phyloP scores from a whole-genome alignment of 2,797 vertebrate species.

The Chelon labrosus region DNA sequence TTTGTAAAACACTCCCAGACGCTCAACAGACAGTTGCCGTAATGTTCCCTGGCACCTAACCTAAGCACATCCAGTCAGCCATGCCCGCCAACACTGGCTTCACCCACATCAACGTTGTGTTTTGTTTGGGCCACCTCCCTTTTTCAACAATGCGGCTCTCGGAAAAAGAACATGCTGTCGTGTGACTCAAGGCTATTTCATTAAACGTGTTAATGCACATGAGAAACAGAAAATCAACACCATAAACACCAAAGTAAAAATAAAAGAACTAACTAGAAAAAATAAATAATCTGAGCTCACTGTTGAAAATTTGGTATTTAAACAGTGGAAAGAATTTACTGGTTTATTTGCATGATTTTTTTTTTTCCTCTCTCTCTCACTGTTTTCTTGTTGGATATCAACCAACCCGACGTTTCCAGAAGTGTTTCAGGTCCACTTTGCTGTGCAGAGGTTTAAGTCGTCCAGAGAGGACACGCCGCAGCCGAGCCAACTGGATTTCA shows the following conservation, averaged over 20 bases:
- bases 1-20: constrained; percentile 12
- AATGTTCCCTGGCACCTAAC: constrained; percentile 19
- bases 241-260: not conserved
- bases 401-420: not conserved
- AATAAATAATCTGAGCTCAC: not conserved
- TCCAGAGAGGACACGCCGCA: not conserved
- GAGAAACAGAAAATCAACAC: not conserved
- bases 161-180: constrained; percentile 19
- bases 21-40: not conserved
- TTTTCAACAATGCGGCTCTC: constrained; percentile 53
- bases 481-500: not conserved
- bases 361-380: too few species aligned
- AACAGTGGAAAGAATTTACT: too few species aligned
- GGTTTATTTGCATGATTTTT: too few species aligned
- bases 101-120: constrained; percentile 1
- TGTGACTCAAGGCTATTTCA: constrained; percentile 23
- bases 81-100: constrained; percentile 24
- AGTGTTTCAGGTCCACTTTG: constrained; percentile 1
- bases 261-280: not conserved
- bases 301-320: not conserved
- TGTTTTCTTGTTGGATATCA: too few species aligned
- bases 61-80: constrained; percentile 31
- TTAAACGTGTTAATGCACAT: not conserved
- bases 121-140: constrained; percentile 61
- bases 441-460: not conserved